Base-by-base conservation (phyloP, 2,888 invertebrate species). In the Standfussiana lucernea region DNA sequence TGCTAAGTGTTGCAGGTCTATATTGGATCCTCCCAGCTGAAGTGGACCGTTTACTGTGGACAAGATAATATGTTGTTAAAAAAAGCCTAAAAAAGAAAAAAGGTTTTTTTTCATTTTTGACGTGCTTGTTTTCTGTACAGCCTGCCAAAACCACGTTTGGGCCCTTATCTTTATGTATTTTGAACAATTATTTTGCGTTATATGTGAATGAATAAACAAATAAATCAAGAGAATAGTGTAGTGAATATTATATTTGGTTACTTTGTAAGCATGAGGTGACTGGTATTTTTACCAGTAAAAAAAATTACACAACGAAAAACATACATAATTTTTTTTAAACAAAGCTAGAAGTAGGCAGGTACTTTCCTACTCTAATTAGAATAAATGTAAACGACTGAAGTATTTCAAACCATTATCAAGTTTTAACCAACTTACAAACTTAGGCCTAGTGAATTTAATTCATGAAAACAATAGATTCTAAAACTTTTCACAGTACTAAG, bases 1-100 rank as follows among this genome's bases (percentile, higher is more conserved):
- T 0, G 97, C 97, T 45, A 98, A 93, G 40, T 96, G 93, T n/a
- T 96, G 94, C 68, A 98, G 95, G 90, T 98, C 97, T 71, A 97
- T 96, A 61, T 97, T 97, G 0, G 98, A 97, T 10, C 98, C 98
- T 42, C 98, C 98, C 40, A 99, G 93, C 95, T 99, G 99, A 32
- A 99, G 96, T 0, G 99, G 99, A 0, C 98, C 98, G 93, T 99
- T 99, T 0, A 99, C 98, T 97, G 76, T 67, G 56, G 32, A 85
- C 32, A 50, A 72, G 0, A 28, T 28, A 24, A 18, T 53, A 6
- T 37, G 18, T 35, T n/a, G 10, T 81, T 18, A 32, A 45, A 53
- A 15, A 45, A 10, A 69, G 4, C 21, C 32, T 28, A 28, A 53
- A 5, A 53, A 5, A 56, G 3, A 50, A 50, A n/a, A 50, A n/a